Evolutionary conservation across 2,113 vertebrate genomes (phyloP).

Genomic region (Ageneiosus marmoratus): DNA sequence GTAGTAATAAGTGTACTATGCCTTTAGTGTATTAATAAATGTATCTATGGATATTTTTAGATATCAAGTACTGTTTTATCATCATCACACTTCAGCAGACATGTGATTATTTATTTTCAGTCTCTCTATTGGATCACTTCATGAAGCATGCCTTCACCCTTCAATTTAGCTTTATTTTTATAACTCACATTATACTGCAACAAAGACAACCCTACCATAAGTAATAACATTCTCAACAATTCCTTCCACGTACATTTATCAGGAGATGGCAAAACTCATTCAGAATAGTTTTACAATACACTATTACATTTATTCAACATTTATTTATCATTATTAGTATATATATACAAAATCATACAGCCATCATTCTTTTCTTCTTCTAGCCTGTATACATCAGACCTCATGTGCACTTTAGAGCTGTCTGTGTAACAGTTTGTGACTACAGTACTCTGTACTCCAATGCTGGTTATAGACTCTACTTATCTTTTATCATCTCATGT

Average conservation of each 20-base stretch:
- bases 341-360: not conserved
- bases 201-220: not conserved
- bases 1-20: too few relatives aligned
- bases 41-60: conserved; percentile 32
- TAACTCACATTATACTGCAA: not conserved
- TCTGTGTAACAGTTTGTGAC: not conserved
- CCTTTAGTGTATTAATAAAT: too few relatives aligned
- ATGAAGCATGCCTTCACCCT: not conserved
- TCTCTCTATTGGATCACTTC: not conserved
- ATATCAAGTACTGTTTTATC: conserved; percentile 25
- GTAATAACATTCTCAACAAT: not conserved
- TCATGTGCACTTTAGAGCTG: not conserved
- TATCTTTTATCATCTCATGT: not conserved
- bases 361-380: not conserved
- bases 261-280: not conserved
- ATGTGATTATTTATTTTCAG: conserved; percentile 19
- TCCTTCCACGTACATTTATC: not conserved
- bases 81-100: conserved; percentile 23
- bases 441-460: not conserved
- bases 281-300: not conserved
- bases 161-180: conserved; percentile 35
- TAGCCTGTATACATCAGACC: not conserved
- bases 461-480: not conserved
- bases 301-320: not conserved
- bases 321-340: not conserved